phyloP scores from a whole-genome alignment of 1,140 invertebrate genomes.

The Eupristina koningsbergeri region DNA sequence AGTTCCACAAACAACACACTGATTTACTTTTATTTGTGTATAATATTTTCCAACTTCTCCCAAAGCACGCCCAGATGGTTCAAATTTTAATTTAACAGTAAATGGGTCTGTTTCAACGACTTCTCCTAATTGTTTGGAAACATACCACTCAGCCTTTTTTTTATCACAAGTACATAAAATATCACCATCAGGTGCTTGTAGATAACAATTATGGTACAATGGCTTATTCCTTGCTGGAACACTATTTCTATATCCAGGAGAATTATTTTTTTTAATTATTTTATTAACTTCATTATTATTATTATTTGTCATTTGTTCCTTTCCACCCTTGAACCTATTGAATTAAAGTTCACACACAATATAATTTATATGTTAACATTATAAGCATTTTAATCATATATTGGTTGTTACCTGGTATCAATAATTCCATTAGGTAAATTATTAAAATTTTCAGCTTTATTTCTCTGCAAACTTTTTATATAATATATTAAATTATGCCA shows the following conservation, averaged over 20 bases:
- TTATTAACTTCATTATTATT: conserved; percentile 49
- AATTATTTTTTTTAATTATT: conserved; percentile 51
- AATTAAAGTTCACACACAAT: conserved; percentile 25
- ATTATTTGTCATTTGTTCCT: background rate
- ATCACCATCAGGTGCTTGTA: conserved; percentile 86
- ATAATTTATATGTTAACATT: background rate
- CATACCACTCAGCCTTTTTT: conserved; percentile 88
- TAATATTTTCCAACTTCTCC: conserved; percentile 83
- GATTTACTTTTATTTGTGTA: conserved; percentile 82
- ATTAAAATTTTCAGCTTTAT: conserved; percentile 58
- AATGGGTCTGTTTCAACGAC: conserved; percentile 80
- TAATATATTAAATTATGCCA: conserved; percentile 61
- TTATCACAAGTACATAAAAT: conserved; percentile 85
- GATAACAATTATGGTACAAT: conserved; percentile 86
- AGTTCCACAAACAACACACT: conserved; percentile 88
- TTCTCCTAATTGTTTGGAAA: conserved; percentile 79
- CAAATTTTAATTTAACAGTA: conserved; percentile 85
- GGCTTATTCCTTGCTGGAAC: conserved; percentile 76
- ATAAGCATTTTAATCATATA: conserved; percentile 9
- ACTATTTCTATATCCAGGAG: conserved; percentile 52
- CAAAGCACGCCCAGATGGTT: conserved; percentile 83
- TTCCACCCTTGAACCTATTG: conserved; percentile 58
- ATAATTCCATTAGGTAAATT: conserved; percentile 60
- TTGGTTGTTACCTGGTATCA: conserved; percentile 60
- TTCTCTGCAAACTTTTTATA: conserved; percentile 59